These are phyloP conservation scores for Euleptes europaea DNA, from an alignment of 2,113 vertebrate genomes.

Conservation along the genomic window DNA sequence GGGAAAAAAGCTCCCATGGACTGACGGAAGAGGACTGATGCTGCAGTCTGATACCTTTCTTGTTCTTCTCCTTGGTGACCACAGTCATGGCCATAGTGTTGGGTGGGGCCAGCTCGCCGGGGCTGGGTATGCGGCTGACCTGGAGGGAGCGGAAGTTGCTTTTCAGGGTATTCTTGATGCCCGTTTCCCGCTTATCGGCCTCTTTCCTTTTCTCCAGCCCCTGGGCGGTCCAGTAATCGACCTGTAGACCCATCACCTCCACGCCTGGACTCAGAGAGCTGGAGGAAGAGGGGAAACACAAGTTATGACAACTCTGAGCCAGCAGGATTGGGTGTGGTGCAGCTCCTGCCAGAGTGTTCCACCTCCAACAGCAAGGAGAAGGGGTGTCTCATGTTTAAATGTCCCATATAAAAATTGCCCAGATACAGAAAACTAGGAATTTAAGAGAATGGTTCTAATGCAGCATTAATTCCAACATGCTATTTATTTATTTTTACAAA, in stretches of 20 bases:
- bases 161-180: slow-evolving; percentile 89
- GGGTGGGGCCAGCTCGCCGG: slow-evolving; percentile 84
- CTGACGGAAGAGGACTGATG: background rate
- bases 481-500: background rate
- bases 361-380: background rate
- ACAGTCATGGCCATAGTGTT: slow-evolving; percentile 94
- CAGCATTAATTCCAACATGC: background rate
- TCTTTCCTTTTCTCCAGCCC: slow-evolving; percentile 84
- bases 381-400: background rate
- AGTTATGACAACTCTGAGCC: background rate
- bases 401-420: too few relatives aligned
- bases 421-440: background rate
- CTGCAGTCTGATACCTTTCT: slow-evolving; percentile 75
- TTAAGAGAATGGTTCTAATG: too few relatives aligned
- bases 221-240: slow-evolving; percentile 91
- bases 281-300: background rate
- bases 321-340: background rate
- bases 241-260: slow-evolving; percentile 93
- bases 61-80: slow-evolving; percentile 94
- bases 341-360: background rate
- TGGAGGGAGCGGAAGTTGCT: slow-evolving; percentile 93
- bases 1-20: background rate
- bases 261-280: slow-evolving; percentile 80
- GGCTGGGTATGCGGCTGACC: slow-evolving; percentile 86
- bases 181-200: slow-evolving; percentile 80